These are phyloP conservation scores for Parasteatoda tepidariorum DNA, from an alignment of 1,140 invertebrate genomes.

Conservation along the genomic window DNA sequence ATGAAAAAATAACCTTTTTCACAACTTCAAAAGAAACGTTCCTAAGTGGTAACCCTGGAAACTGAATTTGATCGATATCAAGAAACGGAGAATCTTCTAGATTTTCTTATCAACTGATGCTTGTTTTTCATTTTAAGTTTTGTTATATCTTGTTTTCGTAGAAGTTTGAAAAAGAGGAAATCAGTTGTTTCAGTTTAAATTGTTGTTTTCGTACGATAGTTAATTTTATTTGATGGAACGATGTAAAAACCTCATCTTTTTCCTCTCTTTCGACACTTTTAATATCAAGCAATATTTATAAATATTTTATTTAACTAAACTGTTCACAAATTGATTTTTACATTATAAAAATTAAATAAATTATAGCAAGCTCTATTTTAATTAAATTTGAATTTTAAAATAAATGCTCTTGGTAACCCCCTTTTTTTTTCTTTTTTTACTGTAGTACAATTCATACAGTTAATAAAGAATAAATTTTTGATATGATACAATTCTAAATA, in stretches of 20 bases:
- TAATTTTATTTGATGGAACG: slow-evolving; percentile 30
- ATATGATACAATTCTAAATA: too few relatives aligned
- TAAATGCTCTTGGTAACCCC: too few relatives aligned
- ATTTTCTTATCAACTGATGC: slow-evolving; percentile 38
- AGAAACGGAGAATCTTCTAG: slow-evolving; percentile 20
- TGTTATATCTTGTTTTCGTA: slow-evolving; percentile 17
- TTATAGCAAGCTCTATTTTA: too few relatives aligned
- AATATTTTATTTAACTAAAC: background rate
- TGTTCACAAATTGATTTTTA: too few relatives aligned
- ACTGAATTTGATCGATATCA: slow-evolving; percentile 54
- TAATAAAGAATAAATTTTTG: too few relatives aligned
- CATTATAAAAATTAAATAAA: too few relatives aligned
- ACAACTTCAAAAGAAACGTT: slow-evolving; percentile 54
- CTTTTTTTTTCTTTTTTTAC: too few relatives aligned
- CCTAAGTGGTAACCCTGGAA: slow-evolving; percentile 46
- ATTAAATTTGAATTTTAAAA: too few relatives aligned
- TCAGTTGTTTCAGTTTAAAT: too few relatives aligned
- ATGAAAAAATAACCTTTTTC: slow-evolving; percentile 38
- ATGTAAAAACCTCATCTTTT: background rate
- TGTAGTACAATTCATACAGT: too few relatives aligned
- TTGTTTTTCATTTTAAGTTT: slow-evolving; percentile 42
- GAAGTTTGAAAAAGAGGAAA: background rate
- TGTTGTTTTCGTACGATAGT: slow-evolving; percentile 1
- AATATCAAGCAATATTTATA: background rate
- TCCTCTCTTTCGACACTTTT: slow-evolving; percentile 19